Percentiles rank a stretch among this genome's conserved stretches.
phyloP scores from a whole-genome alignment of 2,797 vertebrate species.

The Pangasius djambal region DNA sequence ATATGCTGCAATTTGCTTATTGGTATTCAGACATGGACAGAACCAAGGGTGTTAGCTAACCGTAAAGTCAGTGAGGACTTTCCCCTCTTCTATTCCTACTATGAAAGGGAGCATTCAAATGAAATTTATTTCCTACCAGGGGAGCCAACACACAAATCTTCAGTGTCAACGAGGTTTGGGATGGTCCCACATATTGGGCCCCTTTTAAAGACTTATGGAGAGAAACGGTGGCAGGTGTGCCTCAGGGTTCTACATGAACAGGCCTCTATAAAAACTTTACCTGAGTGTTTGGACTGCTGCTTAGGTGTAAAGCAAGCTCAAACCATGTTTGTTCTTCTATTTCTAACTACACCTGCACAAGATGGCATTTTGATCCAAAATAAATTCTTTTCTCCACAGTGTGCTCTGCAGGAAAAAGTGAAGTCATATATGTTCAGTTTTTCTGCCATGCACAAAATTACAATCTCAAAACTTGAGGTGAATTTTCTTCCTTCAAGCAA shows the following conservation, averaged over 20 bases:
- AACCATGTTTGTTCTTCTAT: conserved; percentile 62
- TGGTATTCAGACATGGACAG: conserved; percentile 31
- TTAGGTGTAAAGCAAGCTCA: conserved; percentile 57
- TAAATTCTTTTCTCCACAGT: conserved; percentile 61
- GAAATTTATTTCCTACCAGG: conserved; percentile 52
- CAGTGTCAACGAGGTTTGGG: conserved; percentile 47
- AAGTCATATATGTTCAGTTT: conserved; percentile 67
- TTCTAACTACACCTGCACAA: conserved; percentile 66
- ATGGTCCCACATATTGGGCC: conserved; percentile 58
- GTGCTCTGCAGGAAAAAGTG: conserved; percentile 58
- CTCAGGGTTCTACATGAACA: conserved; percentile 53
- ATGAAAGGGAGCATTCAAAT: conserved; percentile 57
- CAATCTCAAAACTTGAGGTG: conserved; percentile 61
- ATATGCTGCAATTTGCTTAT: conserved; percentile 40
- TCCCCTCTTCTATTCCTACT: conserved; percentile 31
- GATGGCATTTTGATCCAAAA: conserved; percentile 64
- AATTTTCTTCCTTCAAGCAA: conserved; percentile 50
- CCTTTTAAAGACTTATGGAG: conserved; percentile 52
- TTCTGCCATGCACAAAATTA: conserved; percentile 63
- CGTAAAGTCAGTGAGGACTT: conserved; percentile 22
- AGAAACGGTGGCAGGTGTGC: conserved; percentile 55
- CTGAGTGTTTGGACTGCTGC: conserved; percentile 58
- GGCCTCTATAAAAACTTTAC: conserved; percentile 47
- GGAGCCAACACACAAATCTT: conserved; percentile 48
- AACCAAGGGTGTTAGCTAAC: conserved; percentile 34